Evolutionary conservation across 2,888 invertebrate species (phyloP).

Genomic region (Drosophila colorata): DNA sequence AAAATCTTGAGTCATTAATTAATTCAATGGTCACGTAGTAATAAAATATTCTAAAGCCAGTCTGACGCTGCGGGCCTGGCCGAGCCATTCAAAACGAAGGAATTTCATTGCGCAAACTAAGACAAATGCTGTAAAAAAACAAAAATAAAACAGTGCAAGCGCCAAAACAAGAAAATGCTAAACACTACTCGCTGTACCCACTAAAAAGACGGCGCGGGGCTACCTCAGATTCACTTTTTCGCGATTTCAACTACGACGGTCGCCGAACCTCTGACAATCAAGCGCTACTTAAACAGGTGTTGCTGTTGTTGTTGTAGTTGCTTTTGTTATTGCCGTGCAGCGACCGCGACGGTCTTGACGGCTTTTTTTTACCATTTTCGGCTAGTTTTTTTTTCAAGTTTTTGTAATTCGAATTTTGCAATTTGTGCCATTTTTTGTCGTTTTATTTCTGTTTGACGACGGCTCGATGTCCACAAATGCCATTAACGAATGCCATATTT

Average conservation of each 20-base stretch:
- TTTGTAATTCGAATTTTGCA: conserved; percentile 43
- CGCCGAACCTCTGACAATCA: conserved; percentile 49
- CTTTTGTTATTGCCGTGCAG: conserved; percentile 37
- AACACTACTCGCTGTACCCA: conserved; percentile 1
- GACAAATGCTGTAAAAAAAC: conserved; percentile 22
- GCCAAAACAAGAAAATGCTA: conserved; percentile 37
- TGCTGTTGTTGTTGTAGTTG: conserved; percentile 1
- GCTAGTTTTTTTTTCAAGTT: conserved; percentile 25
- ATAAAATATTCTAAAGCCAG: conserved; percentile 65
- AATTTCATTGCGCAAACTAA: conserved; percentile 59
- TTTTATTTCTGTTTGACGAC: conserved; percentile 24
- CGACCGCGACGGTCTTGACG: conserved; percentile 36
- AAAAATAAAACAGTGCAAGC: conserved; percentile 8
- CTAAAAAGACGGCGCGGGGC: neutral
- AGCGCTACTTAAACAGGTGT: conserved; percentile 34
- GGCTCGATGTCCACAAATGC: conserved; percentile 21
- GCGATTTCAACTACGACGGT: conserved; percentile 43
- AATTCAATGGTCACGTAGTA: conserved; percentile 67
- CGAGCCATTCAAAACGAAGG: conserved; percentile 31
- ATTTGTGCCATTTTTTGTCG: conserved; percentile 48
- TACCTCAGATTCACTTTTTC: conserved; percentile 62
- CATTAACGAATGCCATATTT: conserved; percentile 30
- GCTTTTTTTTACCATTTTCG: conserved; percentile 53
- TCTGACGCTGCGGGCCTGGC: conserved; percentile 20
- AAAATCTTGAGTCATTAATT: conserved; percentile 52